These are phyloP conservation scores for Phaethornis superciliosus DNA, from an alignment of 2,113 vertebrate genomes.

Conservation along the genomic window DNA sequence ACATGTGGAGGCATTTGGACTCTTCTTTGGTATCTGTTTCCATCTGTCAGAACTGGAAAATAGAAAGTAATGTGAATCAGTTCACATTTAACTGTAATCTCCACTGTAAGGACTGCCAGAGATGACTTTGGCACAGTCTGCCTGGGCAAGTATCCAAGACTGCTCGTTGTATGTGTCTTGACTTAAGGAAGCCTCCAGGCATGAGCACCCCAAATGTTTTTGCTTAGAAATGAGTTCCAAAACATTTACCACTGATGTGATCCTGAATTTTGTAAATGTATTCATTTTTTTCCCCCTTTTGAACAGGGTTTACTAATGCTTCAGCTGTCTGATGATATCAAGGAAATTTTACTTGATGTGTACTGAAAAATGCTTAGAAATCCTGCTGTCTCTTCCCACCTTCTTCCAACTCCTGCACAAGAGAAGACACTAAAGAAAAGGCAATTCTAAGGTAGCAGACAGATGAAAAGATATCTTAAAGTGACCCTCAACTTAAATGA, in stretches of 20 bases:
- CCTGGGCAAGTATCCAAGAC: constrained; percentile 26
- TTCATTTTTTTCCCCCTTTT: background rate
- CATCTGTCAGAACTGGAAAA: constrained; percentile 42
- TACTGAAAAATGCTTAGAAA: background rate
- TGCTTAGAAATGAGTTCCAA: constrained; percentile 6
- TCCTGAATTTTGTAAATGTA: background rate
- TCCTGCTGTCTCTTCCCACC: background rate
- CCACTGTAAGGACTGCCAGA: constrained; percentile 32
- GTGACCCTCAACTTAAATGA: background rate
- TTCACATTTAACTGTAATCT: constrained; percentile 48
- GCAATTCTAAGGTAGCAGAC: background rate
- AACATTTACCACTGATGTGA: background rate
- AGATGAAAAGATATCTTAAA: background rate
- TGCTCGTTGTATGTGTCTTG: background rate
- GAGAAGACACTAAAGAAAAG: background rate
- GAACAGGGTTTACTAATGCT: background rate
- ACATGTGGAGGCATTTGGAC: constrained; percentile 1
- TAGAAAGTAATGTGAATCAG: constrained; percentile 41
- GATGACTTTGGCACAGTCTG: constrained; percentile 16
- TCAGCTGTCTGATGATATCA: background rate
- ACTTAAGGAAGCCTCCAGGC: constrained; percentile 26
- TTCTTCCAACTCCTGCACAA: background rate
- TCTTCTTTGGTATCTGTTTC: constrained; percentile 44
- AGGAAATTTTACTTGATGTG: background rate
- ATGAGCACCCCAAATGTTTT: background rate